A percentile compares a stretch with the other conserved stretches of the same genome.
These are phyloP conservation scores for Garrulus glandarius DNA, from an alignment of 2,797 vertebrate genomes.

Conservation along the genomic window DNA sequence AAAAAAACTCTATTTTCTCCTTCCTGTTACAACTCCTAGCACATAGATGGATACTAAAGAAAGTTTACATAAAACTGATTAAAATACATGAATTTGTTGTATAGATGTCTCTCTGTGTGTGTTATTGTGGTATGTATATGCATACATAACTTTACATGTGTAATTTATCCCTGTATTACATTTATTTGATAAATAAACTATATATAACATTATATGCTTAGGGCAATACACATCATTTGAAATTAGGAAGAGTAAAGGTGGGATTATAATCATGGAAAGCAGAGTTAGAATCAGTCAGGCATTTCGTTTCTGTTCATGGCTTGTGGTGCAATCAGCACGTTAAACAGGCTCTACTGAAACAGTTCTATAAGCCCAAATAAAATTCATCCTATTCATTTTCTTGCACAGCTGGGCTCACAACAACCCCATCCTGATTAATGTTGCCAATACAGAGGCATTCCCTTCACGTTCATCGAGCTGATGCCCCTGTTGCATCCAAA, in stretches of 20 bases:
- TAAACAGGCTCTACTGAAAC: not conserved
- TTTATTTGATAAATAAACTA: not conserved
- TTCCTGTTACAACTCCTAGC: not conserved
- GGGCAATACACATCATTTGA: not conserved
- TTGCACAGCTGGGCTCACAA: not conserved
- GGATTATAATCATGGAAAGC: not conserved
- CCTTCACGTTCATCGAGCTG: not conserved
- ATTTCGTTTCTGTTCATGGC: not conserved
- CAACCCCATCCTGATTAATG: not conserved
- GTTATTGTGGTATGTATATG: rapidly evolving
- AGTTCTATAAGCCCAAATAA: not conserved
- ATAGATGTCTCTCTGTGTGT: not conserved
- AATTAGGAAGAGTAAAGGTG: not conserved
- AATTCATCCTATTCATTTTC: not conserved
- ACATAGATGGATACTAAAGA: not conserved
- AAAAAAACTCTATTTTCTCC: not conserved
- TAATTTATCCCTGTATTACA: not conserved
- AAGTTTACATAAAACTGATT: not conserved
- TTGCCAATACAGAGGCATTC: not conserved
- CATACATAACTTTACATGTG: not conserved
- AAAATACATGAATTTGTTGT: not conserved
- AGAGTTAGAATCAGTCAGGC: not conserved
- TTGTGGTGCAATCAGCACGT: not conserved
- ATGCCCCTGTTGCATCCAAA: not conserved
- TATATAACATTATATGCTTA: not conserved